A percentile compares a stretch with the other conserved stretches of the same genome.
Evolutionary conservation across 2,113 vertebrate genomes (phyloP).

Genomic region (crab-eating macaque (Macaca fascicularis)): T2T-MFA8v1.1 NC_088378.1:24874001-24874500

Average conservation of each 20-base stretch:
- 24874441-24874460: neutral
- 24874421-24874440: neutral
- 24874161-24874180: too few relatives aligned
- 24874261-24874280: neutral
- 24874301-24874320: neutral
- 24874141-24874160: too few relatives aligned
- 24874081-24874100: too few relatives aligned
- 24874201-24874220: neutral
- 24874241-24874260: neutral
- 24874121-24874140: too few relatives aligned
- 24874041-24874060: neutral
- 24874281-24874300: neutral
- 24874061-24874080: too few relatives aligned
- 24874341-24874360: neutral
- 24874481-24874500: constrained; percentile 5
- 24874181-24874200: neutral
- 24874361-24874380: neutral
- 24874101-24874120: too few relatives aligned
- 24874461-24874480: neutral
- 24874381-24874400: constrained; percentile 12
- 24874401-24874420: neutral
- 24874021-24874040: neutral
- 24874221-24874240: neutral
- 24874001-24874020: neutral
- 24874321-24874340: constrained; percentile 20